Evolutionary conservation across 1,140 invertebrate species (phyloP), one percentile per base, ranked within the genome.

Genomic region (Bacillus rossius): DNA sequence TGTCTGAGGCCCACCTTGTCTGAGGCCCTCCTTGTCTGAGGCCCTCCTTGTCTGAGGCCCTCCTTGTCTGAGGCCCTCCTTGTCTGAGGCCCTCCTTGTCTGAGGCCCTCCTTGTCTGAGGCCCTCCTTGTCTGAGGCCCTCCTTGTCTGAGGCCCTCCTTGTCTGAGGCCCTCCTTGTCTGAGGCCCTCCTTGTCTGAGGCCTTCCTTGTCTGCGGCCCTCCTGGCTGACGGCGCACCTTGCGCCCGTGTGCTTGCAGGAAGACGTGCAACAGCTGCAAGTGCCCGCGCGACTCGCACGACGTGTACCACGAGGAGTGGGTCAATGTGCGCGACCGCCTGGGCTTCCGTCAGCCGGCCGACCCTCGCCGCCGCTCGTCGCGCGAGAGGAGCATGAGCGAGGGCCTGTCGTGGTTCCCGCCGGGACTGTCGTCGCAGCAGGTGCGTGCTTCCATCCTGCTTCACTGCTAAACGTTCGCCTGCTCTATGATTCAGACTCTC

Each of bases 201-300:
- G n/a, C n/a, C n/a, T n/a, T n/a, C n/a, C n/a, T n/a, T n/a, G n/a
- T n/a, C n/a, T n/a, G n/a, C n/a, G n/a, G n/a, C n/a, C n/a, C n/a
- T n/a, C n/a, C n/a, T n/a, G n/a, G n/a, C n/a, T 34, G 10, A 34
- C 10, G 29, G 29, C 29, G 29, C 10, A 10, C 10, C 42, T 0
- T 38, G 23, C 41, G 22, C 50, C 10, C 59, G 19, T 67, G 41
- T 57, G 25, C 55, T 76, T 72, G 2, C 75, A 92, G 89, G 73
- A 91, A 91, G 70, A 89, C 88, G 59, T 96, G 92, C 73, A 85
- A 85, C 64, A 87, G 86, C 56, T 96, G 92, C 73, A 92, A 92
- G 66, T 96, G 92, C 75, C 86, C 90, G 2, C 80, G 91, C 23
- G 88, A 94, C 63, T 75, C 81, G 20, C 91, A 94, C 74, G 90